phyloP scores from a whole-genome alignment of 1,140 invertebrate genomes.

The Pararge aegeria region DNA sequence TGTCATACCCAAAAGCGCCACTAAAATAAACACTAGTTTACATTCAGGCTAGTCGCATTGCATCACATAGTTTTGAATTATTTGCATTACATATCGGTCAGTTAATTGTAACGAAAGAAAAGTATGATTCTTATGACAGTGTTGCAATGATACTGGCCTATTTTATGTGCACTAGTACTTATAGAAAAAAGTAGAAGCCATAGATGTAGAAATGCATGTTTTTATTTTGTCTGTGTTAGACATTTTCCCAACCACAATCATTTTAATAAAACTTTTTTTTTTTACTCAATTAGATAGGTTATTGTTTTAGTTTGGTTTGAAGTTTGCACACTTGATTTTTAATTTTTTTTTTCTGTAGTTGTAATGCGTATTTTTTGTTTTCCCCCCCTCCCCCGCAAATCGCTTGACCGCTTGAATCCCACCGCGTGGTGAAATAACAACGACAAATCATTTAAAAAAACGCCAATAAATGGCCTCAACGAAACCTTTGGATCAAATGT shows the following conservation, averaged over 20 bases:
- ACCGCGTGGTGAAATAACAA: constrained; percentile 73
- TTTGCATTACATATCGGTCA: too few relatives aligned
- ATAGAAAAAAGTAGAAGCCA: constrained; percentile 52
- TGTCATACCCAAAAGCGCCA: too few relatives aligned
- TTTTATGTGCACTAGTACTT: not conserved
- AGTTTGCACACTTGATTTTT: constrained; percentile 40
- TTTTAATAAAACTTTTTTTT: constrained; percentile 39
- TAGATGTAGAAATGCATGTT: constrained; percentile 71
- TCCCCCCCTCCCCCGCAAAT: constrained; percentile 67
- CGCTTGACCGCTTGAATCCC: constrained; percentile 77
- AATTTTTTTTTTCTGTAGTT: constrained; percentile 75
- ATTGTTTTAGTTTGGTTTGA: constrained; percentile 36
- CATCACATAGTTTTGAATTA: too few relatives aligned
- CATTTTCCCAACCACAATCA: constrained; percentile 78
- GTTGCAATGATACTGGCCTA: not conserved
- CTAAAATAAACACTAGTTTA: too few relatives aligned
- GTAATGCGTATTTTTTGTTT: constrained; percentile 79
- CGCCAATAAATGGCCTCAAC: constrained; percentile 11
- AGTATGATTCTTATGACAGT: not conserved
- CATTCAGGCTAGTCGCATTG: too few relatives aligned
- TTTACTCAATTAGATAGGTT: constrained; percentile 32
- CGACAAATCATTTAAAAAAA: constrained; percentile 38
- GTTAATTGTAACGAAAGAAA: too few relatives aligned
- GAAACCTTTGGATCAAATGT: constrained; percentile 42
- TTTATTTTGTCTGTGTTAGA: constrained; percentile 66